Evolutionary conservation across 1,140 invertebrate species (phyloP), one percentile per base, ranked within the genome.

Genomic region (Panulirus ornatus): DNA sequence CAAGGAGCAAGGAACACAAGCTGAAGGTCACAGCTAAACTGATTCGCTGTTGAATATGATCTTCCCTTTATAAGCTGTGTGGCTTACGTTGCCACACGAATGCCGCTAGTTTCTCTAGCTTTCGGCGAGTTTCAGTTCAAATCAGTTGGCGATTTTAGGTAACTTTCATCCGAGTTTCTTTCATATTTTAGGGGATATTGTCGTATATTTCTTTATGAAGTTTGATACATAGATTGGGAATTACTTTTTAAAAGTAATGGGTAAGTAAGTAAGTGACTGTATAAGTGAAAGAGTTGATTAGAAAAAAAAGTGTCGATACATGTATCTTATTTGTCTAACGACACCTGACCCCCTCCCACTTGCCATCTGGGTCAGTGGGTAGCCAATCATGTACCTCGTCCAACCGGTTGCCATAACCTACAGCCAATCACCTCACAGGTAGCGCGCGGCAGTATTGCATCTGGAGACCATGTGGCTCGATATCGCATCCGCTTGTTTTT

Each of bases 331-430:
- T 73, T 38, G 34, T 42, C 30, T 42, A 42, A 38, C 1, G 51
- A 58, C 47, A 81, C 44, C n/a, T 73, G 19, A 40, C 78, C 78
- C 78, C 9, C 47, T 36, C 27, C n/a, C n/a, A n/a, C n/a, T n/a
- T 81, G 78, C 47, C 47, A 81, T 81, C 51, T 81, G 51, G 78
- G 78, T 81, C 78, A 81, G 51, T 58, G 78, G 78, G 78, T 58
- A 44, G 51, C 78, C 78, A 81, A 58, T 81, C 38, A 44, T 27
- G 11, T 19, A 8, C 5, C 44, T 51, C n/a, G n/a, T 51, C 40
- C n/a, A 30, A 58, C 47, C 78, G 47, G 78, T 58, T n/a, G n/a
- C 27, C 38, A 51, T 51, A 79, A n/a, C 42, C 76, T 8, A 11
- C 38, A 81, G 78, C 78, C 78, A 81, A 81, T 81, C 38, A 42